phyloP scores from a whole-genome alignment of 2,888 invertebrate genomes.

The Lordiphosa andalusiaca region DNA sequence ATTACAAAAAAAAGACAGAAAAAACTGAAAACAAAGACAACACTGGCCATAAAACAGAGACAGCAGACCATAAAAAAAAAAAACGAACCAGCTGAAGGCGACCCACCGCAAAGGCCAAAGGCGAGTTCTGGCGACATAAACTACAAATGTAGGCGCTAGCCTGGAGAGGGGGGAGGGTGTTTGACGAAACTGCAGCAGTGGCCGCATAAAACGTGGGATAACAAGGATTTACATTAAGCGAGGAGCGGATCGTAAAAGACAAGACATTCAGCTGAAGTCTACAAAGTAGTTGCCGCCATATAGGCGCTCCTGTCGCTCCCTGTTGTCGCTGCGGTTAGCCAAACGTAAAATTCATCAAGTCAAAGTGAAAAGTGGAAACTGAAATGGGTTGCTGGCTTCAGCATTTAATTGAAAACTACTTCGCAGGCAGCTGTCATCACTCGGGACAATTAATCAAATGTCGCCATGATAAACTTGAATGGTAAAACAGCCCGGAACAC shows the following conservation, averaged over 20 bases:
- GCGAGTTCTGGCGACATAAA: constrained; percentile 14
- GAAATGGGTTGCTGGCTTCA: constrained; percentile 1
- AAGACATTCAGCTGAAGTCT: constrained; percentile 6
- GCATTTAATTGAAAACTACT: constrained; percentile 22
- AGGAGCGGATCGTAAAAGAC: constrained; percentile 21
- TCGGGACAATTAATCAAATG: constrained; percentile 56
- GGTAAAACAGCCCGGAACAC: constrained; percentile 18
- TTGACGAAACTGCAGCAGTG: background rate
- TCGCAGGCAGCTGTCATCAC: constrained; percentile 17
- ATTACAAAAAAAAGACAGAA: constrained; percentile 46
- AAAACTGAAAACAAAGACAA: constrained; percentile 21
- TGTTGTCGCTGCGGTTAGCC: constrained; percentile 13
- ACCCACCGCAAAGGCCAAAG: constrained; percentile 11
- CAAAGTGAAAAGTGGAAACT: constrained; percentile 28
- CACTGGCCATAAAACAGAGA: constrained; percentile 46
- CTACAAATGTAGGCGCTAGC: constrained; percentile 10
- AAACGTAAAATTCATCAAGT: constrained; percentile 33
- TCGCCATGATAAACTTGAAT: constrained; percentile 51
- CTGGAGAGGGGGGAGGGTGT: background rate
- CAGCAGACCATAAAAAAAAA: constrained; percentile 11
- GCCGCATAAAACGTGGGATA: constrained; percentile 57
- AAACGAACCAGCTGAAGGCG: background rate
- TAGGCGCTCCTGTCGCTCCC: constrained; percentile 16
- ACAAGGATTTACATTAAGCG: constrained; percentile 64
- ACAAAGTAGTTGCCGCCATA: constrained; percentile 23